A percentile compares a stretch with the other conserved stretches of the same genome.
Evolutionary conservation across 2,113 vertebrate genomes (phyloP).

Genomic region (Sterna hirundo): DNA sequence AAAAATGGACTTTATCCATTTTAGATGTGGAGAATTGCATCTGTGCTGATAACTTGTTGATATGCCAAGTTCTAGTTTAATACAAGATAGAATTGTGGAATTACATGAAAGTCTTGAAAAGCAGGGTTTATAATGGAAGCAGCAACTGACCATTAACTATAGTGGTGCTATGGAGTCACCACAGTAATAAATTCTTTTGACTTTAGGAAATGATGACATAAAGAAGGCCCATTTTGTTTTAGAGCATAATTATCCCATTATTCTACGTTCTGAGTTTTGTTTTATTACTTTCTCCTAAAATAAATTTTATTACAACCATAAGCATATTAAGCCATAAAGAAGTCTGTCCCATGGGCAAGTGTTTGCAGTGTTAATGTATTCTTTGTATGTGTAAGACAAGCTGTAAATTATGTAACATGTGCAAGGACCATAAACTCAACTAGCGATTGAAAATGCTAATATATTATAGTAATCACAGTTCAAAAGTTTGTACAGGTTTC

Average conservation of each 20-base stretch:
- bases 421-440: neutral
- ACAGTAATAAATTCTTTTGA: neutral
- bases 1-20: neutral
- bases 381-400: neutral
- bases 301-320: constrained; percentile 48
- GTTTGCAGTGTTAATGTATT: constrained; percentile 22
- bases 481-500: neutral
- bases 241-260: constrained; percentile 59
- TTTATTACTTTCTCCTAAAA: constrained; percentile 63
- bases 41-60: neutral
- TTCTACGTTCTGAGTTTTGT: constrained; percentile 53
- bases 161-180: neutral
- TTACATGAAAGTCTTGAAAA: neutral
- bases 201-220: neutral
- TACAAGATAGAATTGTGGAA: neutral
- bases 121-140: neutral
- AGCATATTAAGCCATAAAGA: constrained; percentile 41
- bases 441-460: neutral
- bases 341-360: neutral
- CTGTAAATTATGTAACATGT: neutral
- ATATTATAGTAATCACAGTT: neutral
- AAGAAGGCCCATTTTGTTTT: constrained; percentile 44
- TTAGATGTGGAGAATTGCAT: neutral
- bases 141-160: constrained; percentile 22
- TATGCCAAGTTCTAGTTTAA: neutral